phyloP scores from a whole-genome alignment of 2,888 invertebrate species.

The Hetaerina titia region DNA sequence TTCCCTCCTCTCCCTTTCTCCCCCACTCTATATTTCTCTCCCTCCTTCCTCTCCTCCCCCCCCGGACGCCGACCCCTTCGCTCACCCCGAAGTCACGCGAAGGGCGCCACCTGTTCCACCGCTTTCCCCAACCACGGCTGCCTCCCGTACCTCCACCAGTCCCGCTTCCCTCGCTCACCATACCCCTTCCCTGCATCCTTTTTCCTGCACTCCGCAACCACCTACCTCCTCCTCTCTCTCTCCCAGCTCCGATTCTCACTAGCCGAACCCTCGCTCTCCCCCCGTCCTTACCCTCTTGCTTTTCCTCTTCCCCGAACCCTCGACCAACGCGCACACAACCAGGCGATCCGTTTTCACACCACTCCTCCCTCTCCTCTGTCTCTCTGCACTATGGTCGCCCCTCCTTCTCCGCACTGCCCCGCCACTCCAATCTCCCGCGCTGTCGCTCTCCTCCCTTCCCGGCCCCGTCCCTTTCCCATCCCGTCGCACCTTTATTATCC shows the following conservation, averaged over 20 bases:
- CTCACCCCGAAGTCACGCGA: background rate
- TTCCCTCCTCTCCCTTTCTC: background rate
- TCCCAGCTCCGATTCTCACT: background rate
- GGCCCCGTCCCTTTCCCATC: background rate
- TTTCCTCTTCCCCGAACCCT: background rate
- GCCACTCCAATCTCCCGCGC: too few relatives aligned
- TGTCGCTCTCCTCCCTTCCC: too few relatives aligned
- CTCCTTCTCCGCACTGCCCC: too few relatives aligned
- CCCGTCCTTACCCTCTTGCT: background rate
- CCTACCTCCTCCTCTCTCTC: background rate
- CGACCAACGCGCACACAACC: background rate
- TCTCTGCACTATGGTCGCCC: too few relatives aligned
- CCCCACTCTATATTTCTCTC: background rate
- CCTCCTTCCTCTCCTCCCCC: background rate
- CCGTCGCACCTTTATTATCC: background rate
- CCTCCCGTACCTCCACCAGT: background rate
- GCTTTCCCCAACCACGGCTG: background rate
- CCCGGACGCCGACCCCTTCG: background rate
- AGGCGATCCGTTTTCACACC: background rate
- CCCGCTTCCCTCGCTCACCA: background rate
- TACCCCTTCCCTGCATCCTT: background rate
- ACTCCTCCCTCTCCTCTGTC: too few relatives aligned
- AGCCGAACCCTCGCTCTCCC: background rate
- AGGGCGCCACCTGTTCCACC: slow-evolving; percentile 6
- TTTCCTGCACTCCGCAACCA: background rate